Conservation (phyloP, 2,797 vertebrate species). For the Spizella passerina region DNA sequence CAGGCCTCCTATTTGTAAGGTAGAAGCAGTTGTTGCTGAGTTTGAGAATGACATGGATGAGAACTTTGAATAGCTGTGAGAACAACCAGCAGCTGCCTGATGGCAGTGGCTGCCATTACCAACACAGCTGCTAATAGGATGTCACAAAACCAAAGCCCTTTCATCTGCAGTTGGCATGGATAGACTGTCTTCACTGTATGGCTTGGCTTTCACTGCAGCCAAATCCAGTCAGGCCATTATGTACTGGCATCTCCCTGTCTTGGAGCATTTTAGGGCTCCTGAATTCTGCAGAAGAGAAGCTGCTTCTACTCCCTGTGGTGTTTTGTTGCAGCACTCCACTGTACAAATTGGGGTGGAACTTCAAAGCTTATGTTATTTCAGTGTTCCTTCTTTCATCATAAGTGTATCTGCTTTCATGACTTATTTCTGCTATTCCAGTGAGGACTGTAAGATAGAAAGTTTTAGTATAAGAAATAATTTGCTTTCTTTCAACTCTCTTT, state of each 20-base stretch:
- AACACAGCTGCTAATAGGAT: not conserved
- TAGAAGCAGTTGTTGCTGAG: not conserved
- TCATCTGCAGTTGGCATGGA: not conserved
- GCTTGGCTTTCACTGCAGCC: not conserved
- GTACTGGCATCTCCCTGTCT: not conserved
- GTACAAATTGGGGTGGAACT: not conserved
- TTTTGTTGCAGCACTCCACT: not conserved
- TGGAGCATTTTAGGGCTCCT: not conserved
- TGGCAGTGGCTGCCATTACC: not conserved
- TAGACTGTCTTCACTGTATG: not conserved
- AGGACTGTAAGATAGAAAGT: not conserved
- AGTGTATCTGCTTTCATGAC: not conserved
- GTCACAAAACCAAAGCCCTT: not conserved
- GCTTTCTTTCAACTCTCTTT: not conserved
- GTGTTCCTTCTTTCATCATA: not conserved
- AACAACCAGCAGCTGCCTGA: not conserved
- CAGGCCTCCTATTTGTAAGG: accelerated
- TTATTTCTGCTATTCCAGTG: not conserved
- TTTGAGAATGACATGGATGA: not conserved
- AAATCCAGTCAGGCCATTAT: not conserved
- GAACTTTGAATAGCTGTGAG: not conserved
- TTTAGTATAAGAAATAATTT: not conserved
- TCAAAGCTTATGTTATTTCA: not conserved
- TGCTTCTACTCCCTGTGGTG: not conserved
- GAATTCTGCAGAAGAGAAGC: not conserved